These are phyloP conservation scores for Melanerpes aurifrons DNA, from an alignment of 2,113 vertebrate species.

Conservation along the genomic window DNA sequence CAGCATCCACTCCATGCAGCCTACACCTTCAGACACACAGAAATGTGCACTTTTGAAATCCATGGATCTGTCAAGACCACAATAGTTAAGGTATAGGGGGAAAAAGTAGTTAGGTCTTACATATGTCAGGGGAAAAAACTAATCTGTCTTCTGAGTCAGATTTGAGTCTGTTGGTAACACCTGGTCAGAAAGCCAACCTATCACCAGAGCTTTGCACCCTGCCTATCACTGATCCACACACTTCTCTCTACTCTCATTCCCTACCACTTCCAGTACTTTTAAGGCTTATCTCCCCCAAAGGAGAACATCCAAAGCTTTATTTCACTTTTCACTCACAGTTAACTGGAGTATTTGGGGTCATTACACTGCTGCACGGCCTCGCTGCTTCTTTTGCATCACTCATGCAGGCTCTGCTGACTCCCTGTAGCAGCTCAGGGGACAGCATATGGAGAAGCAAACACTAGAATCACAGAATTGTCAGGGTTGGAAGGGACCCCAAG, in stretches of 20 bases:
- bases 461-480: no score
- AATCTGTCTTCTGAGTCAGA: background rate
- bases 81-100: background rate
- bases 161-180: background rate
- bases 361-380: background rate
- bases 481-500: no score
- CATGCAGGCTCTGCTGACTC: background rate
- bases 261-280: background rate
- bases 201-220: background rate
- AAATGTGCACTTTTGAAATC: conserved; percentile 50
- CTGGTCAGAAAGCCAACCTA: background rate
- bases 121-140: background rate
- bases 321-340: background rate
- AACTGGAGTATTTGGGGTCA: background rate
- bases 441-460: background rate
- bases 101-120: background rate
- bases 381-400: background rate
- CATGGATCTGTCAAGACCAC: background rate
- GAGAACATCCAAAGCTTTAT: background rate
- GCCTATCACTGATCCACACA: background rate
- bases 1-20: conserved; percentile 33
- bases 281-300: background rate
- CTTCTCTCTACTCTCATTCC: background rate
- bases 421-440: background rate
- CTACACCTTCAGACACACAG: background rate